Percentiles rank a stretch among this genome's conserved stretches.
Evolutionary conservation across 2,888 invertebrate genomes (phyloP).

Genomic region (Theodoxus fluviatilis): DNA sequence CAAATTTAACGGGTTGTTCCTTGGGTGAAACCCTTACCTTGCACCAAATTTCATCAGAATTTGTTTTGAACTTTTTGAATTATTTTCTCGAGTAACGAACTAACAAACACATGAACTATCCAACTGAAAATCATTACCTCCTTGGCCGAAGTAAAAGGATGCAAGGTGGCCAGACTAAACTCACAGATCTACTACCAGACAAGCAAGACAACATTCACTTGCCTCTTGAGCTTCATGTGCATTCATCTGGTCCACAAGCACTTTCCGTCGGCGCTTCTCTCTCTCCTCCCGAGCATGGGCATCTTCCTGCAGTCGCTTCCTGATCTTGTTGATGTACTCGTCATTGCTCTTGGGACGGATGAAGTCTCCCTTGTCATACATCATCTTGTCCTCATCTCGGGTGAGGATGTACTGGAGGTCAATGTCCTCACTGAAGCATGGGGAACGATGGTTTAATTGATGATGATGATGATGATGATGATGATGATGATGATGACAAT

Average conservation of each 20-base stretch:
- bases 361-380: slow-evolving; percentile 47
- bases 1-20: too few relatives aligned
- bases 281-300: slow-evolving; percentile 61
- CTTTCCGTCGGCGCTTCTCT: slow-evolving; percentile 64
- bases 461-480: too few relatives aligned
- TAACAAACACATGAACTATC: too few relatives aligned
- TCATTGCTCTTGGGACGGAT: slow-evolving; percentile 58
- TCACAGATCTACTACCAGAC: not conserved
- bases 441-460: too few relatives aligned
- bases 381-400: slow-evolving; percentile 43
- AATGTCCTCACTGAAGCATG: slow-evolving; percentile 43
- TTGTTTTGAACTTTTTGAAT: too few relatives aligned
- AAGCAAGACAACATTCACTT: slow-evolving; percentile 17
- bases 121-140: too few relatives aligned
- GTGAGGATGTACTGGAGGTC: slow-evolving; percentile 49
- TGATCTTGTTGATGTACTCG: slow-evolving; percentile 63
- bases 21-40: too few relatives aligned
- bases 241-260: slow-evolving; percentile 63
- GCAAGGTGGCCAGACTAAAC: not conserved
- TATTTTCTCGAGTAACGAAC: too few relatives aligned
- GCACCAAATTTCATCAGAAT: too few relatives aligned
- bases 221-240: slow-evolving; percentile 64
- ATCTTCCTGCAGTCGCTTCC: slow-evolving; percentile 63
- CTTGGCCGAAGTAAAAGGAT: not conserved
- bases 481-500: too few relatives aligned